A percentile compares a stretch with the other conserved stretches of the same genome.
These are phyloP conservation scores for Mesodorylaimus sp. DNA, from an alignment of 2,888 invertebrate genomes.

Conservation along the genomic window DNA sequence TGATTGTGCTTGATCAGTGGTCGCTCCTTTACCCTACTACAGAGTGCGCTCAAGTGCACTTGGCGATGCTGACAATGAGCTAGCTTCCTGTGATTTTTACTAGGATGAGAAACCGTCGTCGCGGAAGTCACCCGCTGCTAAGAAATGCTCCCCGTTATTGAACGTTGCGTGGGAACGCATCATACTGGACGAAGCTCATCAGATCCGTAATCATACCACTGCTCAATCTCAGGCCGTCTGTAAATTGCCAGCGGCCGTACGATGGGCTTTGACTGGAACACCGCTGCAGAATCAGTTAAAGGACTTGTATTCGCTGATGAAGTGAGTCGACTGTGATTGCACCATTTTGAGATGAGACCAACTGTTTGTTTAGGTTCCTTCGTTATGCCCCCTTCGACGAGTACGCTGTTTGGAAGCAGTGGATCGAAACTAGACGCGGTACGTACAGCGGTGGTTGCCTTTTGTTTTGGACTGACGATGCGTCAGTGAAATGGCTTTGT, in stretches of 20 bases:
- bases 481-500: no score
- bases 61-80: not conserved
- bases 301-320: constrained; percentile 38
- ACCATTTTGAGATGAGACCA: not conserved
- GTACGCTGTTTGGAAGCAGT: constrained; percentile 67
- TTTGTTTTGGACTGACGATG: no score
- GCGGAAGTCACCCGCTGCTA: not conserved
- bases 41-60: no score
- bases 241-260: constrained; percentile 41
- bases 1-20: no score
- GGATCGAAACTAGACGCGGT: constrained; percentile 64
- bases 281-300: constrained; percentile 78
- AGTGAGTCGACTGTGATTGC: constrained; percentile 18
- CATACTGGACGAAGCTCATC: constrained; percentile 81
- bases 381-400: constrained; percentile 74
- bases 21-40: no score
- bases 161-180: constrained; percentile 62
- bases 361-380: constrained; percentile 46
- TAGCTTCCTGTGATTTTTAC: not conserved
- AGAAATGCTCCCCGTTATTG: constrained; percentile 32
- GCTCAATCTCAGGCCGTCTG: constrained; percentile 52
- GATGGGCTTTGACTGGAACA: constrained; percentile 76
- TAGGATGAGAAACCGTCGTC: no score
- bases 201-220: constrained; percentile 67
- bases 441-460: constrained; percentile 34